Base-by-base conservation (phyloP, 2,113 vertebrate genomes). In the Thamnaconus septentrionalis region DNA sequence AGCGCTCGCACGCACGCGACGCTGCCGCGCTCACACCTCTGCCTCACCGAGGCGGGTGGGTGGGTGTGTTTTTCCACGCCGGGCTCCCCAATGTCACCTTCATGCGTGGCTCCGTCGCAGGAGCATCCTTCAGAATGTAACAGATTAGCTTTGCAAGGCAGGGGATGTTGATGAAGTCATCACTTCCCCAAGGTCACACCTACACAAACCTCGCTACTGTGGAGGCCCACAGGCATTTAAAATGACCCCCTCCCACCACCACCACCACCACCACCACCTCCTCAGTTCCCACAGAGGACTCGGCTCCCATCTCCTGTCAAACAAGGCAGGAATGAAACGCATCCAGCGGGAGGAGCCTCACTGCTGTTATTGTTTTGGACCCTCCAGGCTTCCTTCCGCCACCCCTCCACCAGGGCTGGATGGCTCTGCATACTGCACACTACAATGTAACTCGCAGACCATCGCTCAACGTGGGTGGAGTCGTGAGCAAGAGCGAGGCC, bases 81-180 rank as follows among this genome's bases (percentile, higher is more conserved):
- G 18, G 18, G 69, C 64, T 68, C 5, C 18, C 76, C 85, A 90
- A 88, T 83, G 88, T 90, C 88, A 90, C 88, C 88, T 90, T 90
- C 87, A 87, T 78, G 87, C 83, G 72, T 70, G 83, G 83, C 87
- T 87, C 81, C 75, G 50, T 84, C 52, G 71, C 64, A 41, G 82
- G 79, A 88, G 85, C 89, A 89, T 87, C 89, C 86, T 89, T 86
- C 86, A 85, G 87, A 88, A 88, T 74, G 81, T 66, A 85, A 86
- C 87, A 87, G 86, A 89, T 89, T 87, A 90, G 85, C 85, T 88
- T 86, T 79, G 85, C 85, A 83, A 85, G 85, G 18, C 18, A 83
- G 66, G 82, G 74, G 79, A 86, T 84, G 86, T 85, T 89, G 89
- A 90, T 88, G 83, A 90, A 87, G 89, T 90, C 89, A 87, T 82